Evolutionary conservation across 2,888 invertebrate genomes (phyloP).

Genomic region (Venusia cambrica): DNA sequence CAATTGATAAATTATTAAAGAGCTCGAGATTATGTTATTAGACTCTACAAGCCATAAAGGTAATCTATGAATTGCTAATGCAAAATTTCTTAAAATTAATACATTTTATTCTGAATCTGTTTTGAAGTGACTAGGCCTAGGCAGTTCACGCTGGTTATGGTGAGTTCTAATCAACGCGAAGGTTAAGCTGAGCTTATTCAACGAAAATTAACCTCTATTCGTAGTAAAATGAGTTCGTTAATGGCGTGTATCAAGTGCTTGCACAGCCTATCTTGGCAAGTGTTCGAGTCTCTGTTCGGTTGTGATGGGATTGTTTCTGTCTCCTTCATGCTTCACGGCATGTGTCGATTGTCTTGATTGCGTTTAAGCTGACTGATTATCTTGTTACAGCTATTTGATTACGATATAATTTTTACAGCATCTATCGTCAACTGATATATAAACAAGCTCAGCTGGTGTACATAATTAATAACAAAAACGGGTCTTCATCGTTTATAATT

Average conservation of each 20-base stretch:
- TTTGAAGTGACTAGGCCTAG: constrained; percentile 20
- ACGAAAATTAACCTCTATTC: constrained; percentile 26
- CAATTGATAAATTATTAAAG: too few relatives aligned
- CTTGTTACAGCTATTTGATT: too few relatives aligned
- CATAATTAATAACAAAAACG: too few relatives aligned
- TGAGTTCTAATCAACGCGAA: constrained; percentile 57
- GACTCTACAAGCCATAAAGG: too few relatives aligned
- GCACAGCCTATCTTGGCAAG: constrained; percentile 35
- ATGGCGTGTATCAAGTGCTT: constrained; percentile 26
- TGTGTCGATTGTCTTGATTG: constrained; percentile 32
- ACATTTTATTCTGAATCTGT: too few relatives aligned
- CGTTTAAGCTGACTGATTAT: constrained; percentile 20
- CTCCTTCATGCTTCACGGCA: constrained; percentile 33
- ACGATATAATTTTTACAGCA: too few relatives aligned
- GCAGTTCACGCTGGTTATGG: constrained; percentile 35
- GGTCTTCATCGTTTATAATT: too few relatives aligned
- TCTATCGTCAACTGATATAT: too few relatives aligned
- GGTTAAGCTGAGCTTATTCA: constrained; percentile 28
- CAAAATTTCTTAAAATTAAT: too few relatives aligned
- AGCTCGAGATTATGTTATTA: too few relatives aligned
- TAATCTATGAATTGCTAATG: too few relatives aligned
- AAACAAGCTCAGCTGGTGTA: too few relatives aligned
- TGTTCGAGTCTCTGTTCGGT: constrained; percentile 37
- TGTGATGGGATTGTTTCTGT: constrained; percentile 31
- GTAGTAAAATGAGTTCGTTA: constrained; percentile 14